Evolutionary conservation across 2,797 vertebrate species (phyloP).

Genomic region (Tinamus major): DNA sequence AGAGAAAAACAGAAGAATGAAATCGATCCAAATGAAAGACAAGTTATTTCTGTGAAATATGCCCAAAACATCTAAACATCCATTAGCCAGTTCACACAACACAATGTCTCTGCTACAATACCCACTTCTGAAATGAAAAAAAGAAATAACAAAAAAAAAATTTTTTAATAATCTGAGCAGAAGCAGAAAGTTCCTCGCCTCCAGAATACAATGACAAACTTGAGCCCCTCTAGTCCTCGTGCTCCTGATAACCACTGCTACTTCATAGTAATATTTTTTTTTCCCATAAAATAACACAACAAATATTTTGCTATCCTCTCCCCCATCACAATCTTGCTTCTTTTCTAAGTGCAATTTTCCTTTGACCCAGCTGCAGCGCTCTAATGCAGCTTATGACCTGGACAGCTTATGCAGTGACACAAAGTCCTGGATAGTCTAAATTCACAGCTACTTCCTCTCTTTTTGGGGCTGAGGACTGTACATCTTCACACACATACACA

Average conservation of each 20-base stretch:
- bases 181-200: not conserved
- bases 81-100: not conserved
- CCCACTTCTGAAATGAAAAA: not conserved
- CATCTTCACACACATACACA: not conserved
- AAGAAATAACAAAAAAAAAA: not conserved
- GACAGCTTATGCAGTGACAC: slow-evolving; percentile 6
- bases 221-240: not conserved
- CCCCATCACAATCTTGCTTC: not conserved
- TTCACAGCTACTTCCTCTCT: not conserved
- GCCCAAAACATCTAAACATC: not conserved
- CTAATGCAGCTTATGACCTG: slow-evolving; percentile 40
- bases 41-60: not conserved
- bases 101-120: not conserved
- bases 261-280: not conserved
- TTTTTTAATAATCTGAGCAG: not conserved
- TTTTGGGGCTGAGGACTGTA: not conserved
- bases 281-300: not conserved
- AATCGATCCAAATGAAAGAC: slow-evolving; percentile 1
- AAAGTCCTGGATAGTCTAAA: not conserved
- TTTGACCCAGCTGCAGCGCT: slow-evolving; percentile 26
- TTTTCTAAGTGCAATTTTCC: slow-evolving; percentile 26
- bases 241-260: not conserved
- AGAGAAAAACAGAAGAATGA: not conserved
- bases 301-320: slow-evolving; percentile 40
- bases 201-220: not conserved